A percentile compares a stretch with the other conserved stretches of the same genome.
These are phyloP conservation scores for Calidris pugnax DNA, from an alignment of 2,113 vertebrate species.

Conservation along the genomic window DNA sequence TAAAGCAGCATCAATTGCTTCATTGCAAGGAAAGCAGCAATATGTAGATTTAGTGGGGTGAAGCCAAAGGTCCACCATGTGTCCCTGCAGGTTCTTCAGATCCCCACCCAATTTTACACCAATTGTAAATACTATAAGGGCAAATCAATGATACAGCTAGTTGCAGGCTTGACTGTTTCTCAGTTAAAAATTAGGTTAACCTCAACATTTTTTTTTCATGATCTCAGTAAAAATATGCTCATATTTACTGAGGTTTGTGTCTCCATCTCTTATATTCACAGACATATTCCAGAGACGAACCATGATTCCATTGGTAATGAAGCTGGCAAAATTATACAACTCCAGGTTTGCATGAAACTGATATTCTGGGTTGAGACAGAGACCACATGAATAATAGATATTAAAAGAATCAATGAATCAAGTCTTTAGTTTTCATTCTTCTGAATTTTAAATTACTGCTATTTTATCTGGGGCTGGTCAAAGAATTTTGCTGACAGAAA, in stretches of 20 bases:
- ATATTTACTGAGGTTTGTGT: neutral
- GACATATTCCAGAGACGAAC: neutral
- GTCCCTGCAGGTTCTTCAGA: neutral
- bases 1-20: neutral
- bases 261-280: neutral
- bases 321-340: neutral
- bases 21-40: neutral
- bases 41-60: neutral
- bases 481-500: slow-evolving; percentile 1
- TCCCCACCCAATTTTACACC: neutral
- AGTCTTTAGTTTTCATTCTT: neutral
- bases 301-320: neutral
- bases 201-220: neutral
- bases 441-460: slow-evolving; percentile 32
- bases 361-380: neutral
- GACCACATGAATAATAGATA: slow-evolving; percentile 39
- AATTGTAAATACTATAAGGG: neutral
- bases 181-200: neutral
- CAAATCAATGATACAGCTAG: neutral
- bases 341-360: neutral
- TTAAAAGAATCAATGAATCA: neutral
- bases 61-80: neutral
- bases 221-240: neutral
- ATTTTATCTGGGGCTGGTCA: slow-evolving; percentile 8
- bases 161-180: neutral